Conservation (phyloP, 2,797 vertebrate genomes). For the Hoplostethus mediterraneus region DNA sequence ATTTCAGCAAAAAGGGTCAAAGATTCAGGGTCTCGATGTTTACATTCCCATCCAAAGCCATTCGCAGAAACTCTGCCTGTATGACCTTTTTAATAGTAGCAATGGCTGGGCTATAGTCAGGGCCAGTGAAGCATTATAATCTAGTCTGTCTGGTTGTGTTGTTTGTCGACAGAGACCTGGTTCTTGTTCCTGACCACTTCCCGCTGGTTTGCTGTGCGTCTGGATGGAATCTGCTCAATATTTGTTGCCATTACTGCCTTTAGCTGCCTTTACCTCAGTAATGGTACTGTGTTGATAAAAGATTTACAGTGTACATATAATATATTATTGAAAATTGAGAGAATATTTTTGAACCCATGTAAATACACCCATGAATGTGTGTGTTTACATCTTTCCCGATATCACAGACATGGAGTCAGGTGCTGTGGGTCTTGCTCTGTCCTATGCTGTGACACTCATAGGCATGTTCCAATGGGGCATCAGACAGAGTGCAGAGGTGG, state of each 20-base stretch:
- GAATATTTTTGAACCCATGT: not conserved
- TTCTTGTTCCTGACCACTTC: conserved; percentile 95
- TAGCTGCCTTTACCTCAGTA: conserved; percentile 89
- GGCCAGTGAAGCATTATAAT: not conserved
- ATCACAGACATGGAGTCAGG: conserved; percentile 87
- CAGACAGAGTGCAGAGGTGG: conserved; percentile 94
- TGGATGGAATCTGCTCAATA: conserved; percentile 94
- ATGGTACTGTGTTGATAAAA: conserved; percentile 82
- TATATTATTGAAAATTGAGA: conserved; percentile 3
- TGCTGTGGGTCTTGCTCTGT: conserved; percentile 91
- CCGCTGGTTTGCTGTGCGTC: conserved; percentile 94
- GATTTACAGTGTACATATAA: not conserved
- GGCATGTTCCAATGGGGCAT: conserved; percentile 98
- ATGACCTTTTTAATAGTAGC: not conserved
- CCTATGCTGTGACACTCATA: conserved; percentile 93
- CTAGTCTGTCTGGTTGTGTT: not conserved
- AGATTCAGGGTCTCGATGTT: not conserved
- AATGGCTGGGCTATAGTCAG: not conserved
- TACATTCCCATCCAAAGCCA: not conserved
- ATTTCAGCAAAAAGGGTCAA: not conserved
- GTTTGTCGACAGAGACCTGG: conserved; percentile 88
- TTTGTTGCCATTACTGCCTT: conserved; percentile 91
- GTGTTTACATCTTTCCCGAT: conserved; percentile 13
- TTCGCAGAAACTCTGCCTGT: not conserved
- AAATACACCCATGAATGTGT: not conserved